Percentiles rank a stretch among this genome's conserved stretches.
phyloP scores from a whole-genome alignment of 2,888 invertebrate genomes.

The Erebia ligea region DNA sequence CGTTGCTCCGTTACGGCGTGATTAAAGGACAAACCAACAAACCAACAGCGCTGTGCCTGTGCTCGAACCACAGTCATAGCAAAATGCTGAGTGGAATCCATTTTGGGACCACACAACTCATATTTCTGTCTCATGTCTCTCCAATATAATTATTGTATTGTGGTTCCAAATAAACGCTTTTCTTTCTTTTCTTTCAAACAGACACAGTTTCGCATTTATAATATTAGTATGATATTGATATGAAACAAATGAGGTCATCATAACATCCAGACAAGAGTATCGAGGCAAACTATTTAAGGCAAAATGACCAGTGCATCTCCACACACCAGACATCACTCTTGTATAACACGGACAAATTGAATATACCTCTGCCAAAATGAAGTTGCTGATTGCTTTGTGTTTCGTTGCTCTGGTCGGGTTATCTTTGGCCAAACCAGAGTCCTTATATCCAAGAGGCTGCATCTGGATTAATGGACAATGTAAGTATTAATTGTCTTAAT shows the following conservation, averaged over 20 bases:
- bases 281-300: neutral
- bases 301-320: neutral
- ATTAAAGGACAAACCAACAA: no score
- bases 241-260: neutral
- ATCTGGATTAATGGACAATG: conserved; percentile 15
- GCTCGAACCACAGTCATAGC: no score
- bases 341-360: neutral
- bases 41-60: no score
- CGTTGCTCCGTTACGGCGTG: no score
- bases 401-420: conserved; percentile 12
- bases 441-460: conserved; percentile 17
- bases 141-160: no score
- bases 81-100: no score
- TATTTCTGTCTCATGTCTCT: no score
- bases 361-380: neutral
- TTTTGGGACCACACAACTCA: no score
- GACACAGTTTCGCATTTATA: no score
- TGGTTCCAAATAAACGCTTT: no score
- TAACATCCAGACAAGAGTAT: neutral
- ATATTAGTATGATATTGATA: no score
- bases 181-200: no score
- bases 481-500: neutral
- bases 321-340: neutral
- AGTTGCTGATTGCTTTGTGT: conserved; percentile 16
- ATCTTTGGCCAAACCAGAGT: neutral